Percentiles rank a stretch among this genome's conserved stretches.
phyloP scores from a whole-genome alignment of 1,140 invertebrate species.

The Maniola jurtina region DNA sequence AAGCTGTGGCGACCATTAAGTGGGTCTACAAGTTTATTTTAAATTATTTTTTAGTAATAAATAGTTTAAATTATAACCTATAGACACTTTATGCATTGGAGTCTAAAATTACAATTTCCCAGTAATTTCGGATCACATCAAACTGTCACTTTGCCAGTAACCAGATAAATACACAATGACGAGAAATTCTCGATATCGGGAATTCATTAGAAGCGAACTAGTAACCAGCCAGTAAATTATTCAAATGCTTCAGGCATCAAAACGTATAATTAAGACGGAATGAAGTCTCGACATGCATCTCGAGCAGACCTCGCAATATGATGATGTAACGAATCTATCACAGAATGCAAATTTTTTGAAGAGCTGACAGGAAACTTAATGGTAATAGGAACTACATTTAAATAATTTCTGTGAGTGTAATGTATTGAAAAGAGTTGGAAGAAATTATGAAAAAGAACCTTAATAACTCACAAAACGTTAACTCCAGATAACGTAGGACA shows the following conservation, averaged over 20 bases:
- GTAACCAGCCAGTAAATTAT: constrained; percentile 6
- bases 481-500: no score
- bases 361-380: background rate
- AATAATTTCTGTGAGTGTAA: no score
- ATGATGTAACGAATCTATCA: constrained; percentile 7
- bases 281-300: constrained; percentile 12
- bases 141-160: background rate
- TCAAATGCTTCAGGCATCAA: constrained; percentile 7
- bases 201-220: constrained; percentile 11
- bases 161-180: background rate
- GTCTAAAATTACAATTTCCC: background rate
- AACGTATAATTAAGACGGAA: constrained; percentile 9
- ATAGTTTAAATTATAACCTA: no score
- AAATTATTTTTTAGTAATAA: no score
- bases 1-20: no score
- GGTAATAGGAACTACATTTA: background rate
- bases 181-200: constrained; percentile 7
- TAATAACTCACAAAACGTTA: no score
- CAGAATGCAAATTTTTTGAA: constrained; percentile 7
- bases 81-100: no score
- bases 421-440: no score
- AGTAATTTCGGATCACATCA: background rate
- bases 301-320: constrained; percentile 9
- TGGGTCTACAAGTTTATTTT: no score
- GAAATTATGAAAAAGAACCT: no score